phyloP scores from a whole-genome alignment of 2,113 vertebrate genomes.

The Hippolais icterina region DNA sequence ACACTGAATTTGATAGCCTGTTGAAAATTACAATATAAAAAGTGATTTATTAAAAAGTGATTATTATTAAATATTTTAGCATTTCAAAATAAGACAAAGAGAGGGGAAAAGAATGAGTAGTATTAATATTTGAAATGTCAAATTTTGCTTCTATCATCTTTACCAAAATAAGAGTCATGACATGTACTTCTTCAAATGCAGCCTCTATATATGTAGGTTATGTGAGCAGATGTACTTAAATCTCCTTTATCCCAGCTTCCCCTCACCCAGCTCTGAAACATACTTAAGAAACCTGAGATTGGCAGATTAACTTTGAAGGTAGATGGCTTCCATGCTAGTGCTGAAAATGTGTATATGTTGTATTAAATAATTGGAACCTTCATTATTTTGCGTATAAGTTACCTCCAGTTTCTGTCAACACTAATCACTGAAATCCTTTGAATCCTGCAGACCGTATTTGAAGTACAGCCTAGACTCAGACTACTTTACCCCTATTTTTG shows the following conservation, averaged over 20 bases:
- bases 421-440: not conserved
- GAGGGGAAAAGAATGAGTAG: fast-evolving
- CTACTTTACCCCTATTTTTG: not conserved
- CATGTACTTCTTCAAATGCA: not conserved
- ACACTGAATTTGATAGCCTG: not conserved
- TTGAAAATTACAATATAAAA: not conserved
- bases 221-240: not conserved
- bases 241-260: not conserved
- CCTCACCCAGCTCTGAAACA: not conserved
- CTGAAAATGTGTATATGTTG: not conserved
- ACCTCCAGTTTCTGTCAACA: fast-evolving
- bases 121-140: not conserved
- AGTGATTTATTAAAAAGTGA: not conserved
- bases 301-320: not conserved
- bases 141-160: not conserved
- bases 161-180: not conserved
- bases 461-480: not conserved
- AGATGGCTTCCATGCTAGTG: not conserved
- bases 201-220: not conserved
- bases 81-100: not conserved
- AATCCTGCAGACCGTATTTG: not conserved
- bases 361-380: not conserved
- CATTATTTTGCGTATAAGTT: not conserved
- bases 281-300: not conserved
- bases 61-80: not conserved